A percentile compares a stretch with the other conserved stretches of the same genome.
Evolutionary conservation across 2,888 invertebrate genomes (phyloP).

Genomic region (Harpalus rubripes): DNA sequence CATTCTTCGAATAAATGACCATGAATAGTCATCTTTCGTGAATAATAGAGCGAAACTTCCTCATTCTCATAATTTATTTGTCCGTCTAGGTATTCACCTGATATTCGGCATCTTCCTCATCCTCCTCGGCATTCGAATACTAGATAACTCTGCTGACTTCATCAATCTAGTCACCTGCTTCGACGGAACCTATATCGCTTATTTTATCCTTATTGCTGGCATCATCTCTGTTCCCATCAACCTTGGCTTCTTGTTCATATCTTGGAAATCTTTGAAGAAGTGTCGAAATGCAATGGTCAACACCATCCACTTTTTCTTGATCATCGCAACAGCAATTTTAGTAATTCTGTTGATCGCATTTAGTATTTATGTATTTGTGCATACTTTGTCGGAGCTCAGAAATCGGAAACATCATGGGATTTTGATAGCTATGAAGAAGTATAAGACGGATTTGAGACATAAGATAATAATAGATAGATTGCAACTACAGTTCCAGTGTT

Average conservation of each 20-base stretch:
- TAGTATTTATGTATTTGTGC: constrained; percentile 71
- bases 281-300: neutral
- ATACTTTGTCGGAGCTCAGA: constrained; percentile 72
- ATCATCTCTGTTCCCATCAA: constrained; percentile 72
- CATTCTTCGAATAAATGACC: no score
- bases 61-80: neutral
- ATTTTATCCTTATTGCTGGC: constrained; percentile 70
- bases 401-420: constrained; percentile 78
- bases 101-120: neutral
- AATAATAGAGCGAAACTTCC: no score
- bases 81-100: neutral
- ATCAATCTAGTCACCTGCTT: neutral
- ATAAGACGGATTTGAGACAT: constrained; percentile 79
- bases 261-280: neutral
- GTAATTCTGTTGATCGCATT: constrained; percentile 59
- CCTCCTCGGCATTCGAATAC: neutral
- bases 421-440: constrained; percentile 80
- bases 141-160: neutral
- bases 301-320: neutral
- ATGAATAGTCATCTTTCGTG: no score
- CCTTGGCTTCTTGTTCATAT: constrained; percentile 50
- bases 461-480: constrained; percentile 81
- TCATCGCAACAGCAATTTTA: constrained; percentile 17
- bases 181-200: neutral
- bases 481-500: constrained; percentile 83